Base-by-base conservation (phyloP, 2,888 invertebrate genomes). In the Chromoteleia sp. region DNA sequence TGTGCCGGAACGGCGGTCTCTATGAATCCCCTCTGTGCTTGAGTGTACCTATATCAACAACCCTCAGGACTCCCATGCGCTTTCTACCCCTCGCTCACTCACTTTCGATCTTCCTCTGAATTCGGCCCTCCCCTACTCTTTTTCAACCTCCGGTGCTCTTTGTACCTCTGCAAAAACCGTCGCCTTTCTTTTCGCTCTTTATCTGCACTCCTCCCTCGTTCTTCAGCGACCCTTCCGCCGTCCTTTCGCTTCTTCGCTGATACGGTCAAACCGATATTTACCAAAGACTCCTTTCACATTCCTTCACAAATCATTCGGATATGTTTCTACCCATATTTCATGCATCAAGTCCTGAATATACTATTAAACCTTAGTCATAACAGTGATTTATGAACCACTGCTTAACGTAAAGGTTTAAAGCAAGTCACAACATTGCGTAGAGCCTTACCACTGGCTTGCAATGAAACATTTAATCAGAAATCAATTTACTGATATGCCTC, bases 1-100 rank as follows among this genome's bases (percentile, higher is more conserved):
- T 90, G 88, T 88, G 86, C 88, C 85, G 86, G 75, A 70, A 74
- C 74, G 71, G 75, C 56, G 68, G 78, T 76, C 80, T 75, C 70
- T 79, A 76, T 82, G 81, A 81, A 79, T 79, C 84, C 81, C 82
- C 76, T 82, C 81, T 36, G 77, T 67, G 68, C 76, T 81, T 80
- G 50, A 71, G 63, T 50, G 45, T 78, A 61, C 79, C 79, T 81
- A 76, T 84, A 83, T 83, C 82, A 83, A 83, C 81, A 83, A 83
- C 81, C 83, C 84, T 84, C 84, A 39, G 77, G 68, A 81, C 75
- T 63, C 43, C 79, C 82, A 73, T 78, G 71, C 71, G 70, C 81
- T 76, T 81, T 81, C 82, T 77, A 33, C 56, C 78, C 75, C 73
- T 81, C 71, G 29, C 74, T 78, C 67, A 21, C 74, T 78, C 67